Evolutionary conservation across 1,140 invertebrate species (phyloP).

Genomic region (Drosophila malerkotliana): DNA sequence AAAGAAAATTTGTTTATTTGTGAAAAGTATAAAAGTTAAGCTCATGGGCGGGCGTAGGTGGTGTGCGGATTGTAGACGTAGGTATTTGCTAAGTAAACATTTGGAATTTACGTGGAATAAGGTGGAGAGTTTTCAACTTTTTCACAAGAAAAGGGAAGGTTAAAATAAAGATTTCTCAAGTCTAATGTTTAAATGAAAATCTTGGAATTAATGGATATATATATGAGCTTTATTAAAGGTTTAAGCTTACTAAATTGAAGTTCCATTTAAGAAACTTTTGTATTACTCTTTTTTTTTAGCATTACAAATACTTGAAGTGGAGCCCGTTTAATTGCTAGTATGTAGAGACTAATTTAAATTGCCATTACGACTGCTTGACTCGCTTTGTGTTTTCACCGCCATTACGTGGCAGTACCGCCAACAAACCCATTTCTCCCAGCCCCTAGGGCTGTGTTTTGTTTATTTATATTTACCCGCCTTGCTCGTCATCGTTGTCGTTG

Average conservation of each 20-base stretch:
- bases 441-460: slow-evolving; percentile 34
- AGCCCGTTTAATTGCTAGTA: slow-evolving; percentile 56
- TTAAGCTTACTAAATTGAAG: slow-evolving; percentile 3
- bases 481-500: slow-evolving; percentile 35
- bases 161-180: no score
- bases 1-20: slow-evolving; percentile 39
- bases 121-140: background rate
- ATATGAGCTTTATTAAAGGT: no score
- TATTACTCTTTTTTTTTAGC: no score
- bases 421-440: background rate
- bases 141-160: background rate
- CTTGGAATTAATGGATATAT: no score
- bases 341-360: slow-evolving; percentile 64
- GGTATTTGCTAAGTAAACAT: slow-evolving; percentile 28
- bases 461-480: slow-evolving; percentile 36
- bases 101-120: background rate
- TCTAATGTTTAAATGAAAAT: no score
- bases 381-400: slow-evolving; percentile 27
- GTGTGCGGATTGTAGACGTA: slow-evolving; percentile 9
- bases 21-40: slow-evolving; percentile 26
- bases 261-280: background rate
- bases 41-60: background rate
- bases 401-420: slow-evolving; percentile 1
- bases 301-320: slow-evolving; percentile 12
- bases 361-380: slow-evolving; percentile 61